Evolutionary conservation across 1,140 invertebrate species (phyloP), one percentile per base, ranked within the genome.

Genomic region (Drosophila tropicalis): DNA sequence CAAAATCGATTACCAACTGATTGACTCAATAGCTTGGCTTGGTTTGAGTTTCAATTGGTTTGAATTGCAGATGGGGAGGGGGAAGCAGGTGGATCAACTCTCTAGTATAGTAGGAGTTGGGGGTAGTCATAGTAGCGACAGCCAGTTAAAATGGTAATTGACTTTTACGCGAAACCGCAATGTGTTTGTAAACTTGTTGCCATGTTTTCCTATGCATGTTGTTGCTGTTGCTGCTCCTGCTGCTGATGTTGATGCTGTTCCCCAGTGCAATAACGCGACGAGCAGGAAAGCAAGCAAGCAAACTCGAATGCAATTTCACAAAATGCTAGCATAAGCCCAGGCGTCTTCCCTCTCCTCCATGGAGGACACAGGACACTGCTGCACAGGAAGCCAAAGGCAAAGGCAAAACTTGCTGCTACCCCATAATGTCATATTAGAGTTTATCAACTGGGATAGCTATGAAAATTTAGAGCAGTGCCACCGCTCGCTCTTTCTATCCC

Each of bases 161-260:
- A 86, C 83, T 86, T 86, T 86, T 86, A 78, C 79, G 83, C 84
- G 70, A 70, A 79, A 86, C 83, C 83, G 84, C 83, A 86, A 80
- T 86, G 83, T 89, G 84, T 86, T 85, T 82, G 83, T 79, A 86
- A 79, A 86, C 82, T 86, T 86, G 82, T 86, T 86, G 82, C 84
- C 83, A 72, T 75, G 71, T 39, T 79, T 68, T 57, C 65, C 74
- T 81, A 73, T 81, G 5, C 22, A 55, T 44, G 9, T 62, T 60
- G 36, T 4, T 47, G n/a, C 5, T n/a, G 7, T 22, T 40, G 34
- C 1, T 29, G 29, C 5, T 25, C 3, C 22, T 29, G 29, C 29
- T 29, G 29, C 29, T 29, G 29, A 29, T 34, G 17, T 44, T 19
- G 15, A 17, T 51, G 64, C 60, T 40, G 19, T 47, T 39, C 63